These are phyloP conservation scores for Caenorhabditis becei DNA, from an alignment of 2,888 invertebrate species.

Conservation along the genomic window DNA sequence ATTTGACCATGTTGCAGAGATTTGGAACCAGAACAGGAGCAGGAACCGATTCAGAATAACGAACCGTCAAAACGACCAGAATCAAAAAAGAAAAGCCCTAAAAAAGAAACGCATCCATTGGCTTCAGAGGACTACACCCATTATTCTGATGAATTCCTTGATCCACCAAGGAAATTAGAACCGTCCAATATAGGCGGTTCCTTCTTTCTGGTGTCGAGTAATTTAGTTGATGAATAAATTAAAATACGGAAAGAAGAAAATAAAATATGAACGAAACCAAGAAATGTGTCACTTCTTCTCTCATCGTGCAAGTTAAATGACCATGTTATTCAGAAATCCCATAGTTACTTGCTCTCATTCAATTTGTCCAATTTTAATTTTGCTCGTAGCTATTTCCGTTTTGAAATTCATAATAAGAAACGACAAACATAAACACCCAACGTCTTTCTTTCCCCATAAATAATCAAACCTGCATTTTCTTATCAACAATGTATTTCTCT, in stretches of 20 bases:
- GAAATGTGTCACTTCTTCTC: conserved; percentile 12
- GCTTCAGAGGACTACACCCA: conserved; percentile 1
- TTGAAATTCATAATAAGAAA: neutral
- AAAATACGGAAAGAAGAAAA: neutral
- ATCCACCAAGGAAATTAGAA: conserved; percentile 36
- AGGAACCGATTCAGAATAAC: neutral
- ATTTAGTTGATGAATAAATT: conserved; percentile 43
- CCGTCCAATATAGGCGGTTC: conserved; percentile 17
- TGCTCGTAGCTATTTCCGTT: too few relatives aligned
- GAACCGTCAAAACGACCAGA: neutral
- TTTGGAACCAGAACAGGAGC: conserved; percentile 5
- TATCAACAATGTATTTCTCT: neutral
- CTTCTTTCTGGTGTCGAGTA: conserved; percentile 56
- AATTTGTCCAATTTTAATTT: conserved; percentile 14
- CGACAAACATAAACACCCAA: neutral
- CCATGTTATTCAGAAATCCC: conserved; percentile 10
- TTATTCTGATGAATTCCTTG: conserved; percentile 52
- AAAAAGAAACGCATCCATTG: neutral
- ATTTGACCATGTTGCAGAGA: conserved; percentile 35
- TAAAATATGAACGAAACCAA: conserved; percentile 15
- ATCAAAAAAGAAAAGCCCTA: neutral
- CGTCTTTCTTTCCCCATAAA: neutral
- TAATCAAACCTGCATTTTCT: neutral
- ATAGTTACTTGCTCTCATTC: neutral
- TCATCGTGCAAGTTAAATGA: conserved; percentile 3